Evolutionary conservation across 2,797 vertebrate species (phyloP), one percentile per base, ranked within the genome.

Genomic region (Sternotherus odoratus): DNA sequence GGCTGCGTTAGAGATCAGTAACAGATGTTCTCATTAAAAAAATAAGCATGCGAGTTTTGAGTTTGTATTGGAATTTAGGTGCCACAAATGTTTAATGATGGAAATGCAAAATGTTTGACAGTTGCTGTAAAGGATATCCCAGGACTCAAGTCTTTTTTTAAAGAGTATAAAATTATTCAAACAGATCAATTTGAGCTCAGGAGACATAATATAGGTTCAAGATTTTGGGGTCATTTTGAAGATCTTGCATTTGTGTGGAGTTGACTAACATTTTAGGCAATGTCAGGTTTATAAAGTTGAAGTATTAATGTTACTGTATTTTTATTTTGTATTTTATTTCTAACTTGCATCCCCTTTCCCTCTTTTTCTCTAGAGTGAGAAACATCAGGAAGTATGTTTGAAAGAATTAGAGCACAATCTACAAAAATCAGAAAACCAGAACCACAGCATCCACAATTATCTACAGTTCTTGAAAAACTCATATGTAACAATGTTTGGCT

Each of bases 401-500:
- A 99, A 98, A 94, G 98, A 99, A 95, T 95, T 99, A 94, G 98
- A 99, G 96, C 98, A 99, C 85, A 98, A 96, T 77, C 97, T 99
- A 86, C 98, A 99, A 96, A 98, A 98, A 96, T 98, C 98, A 5
- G 98, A 99, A 96, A 99, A 97, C 96, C 98, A 98, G 96, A 99
- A 98, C 83, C 98, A 98, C 80, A 99, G 98, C 96, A 98, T 99
- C 82, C 98, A 98, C 97, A 99, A 98, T 97, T 99, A 99, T 3
- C 96, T 99, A 1, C 98, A 98, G 51, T 99, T 99, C 97, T 98
- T 99, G 77, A 99, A 99, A 98, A 98, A 98, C 69, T 98, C 98
- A 5, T 99, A 99, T 36, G 79, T 98, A 85, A 97, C 98, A 2
- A 99, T 99, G 97, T 99, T 99, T 96, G 98, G 98, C 50, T 99